Evolutionary conservation across 1,140 invertebrate genomes (phyloP), one percentile per base, ranked within the genome.

Genomic region (Trichomalopsis sarcophagae): DNA sequence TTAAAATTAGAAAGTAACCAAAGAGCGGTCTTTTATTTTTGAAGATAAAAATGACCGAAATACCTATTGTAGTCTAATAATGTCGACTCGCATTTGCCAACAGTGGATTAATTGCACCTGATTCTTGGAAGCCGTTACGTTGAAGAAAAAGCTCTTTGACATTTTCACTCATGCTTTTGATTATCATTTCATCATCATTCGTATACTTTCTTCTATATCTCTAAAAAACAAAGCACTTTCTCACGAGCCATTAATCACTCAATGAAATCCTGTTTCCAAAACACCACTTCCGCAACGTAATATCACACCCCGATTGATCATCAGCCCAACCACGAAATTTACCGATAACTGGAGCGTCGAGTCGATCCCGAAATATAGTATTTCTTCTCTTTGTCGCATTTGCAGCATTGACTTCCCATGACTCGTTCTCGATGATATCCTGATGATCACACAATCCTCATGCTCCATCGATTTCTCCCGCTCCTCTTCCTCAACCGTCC

Each of bases 401-500:
- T 88, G 86, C 89, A 90, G 82, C 89, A 90, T 85, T 94, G 92
- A 89, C 92, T 94, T 75, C 94, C 94, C 94, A 94, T 94, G 79
- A 81, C 78, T 73, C 69, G 82, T 86, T 2, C n/a, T 86, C 75
- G 21, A 40, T 68, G 66, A 66, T 55, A 23, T 47, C 17, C 5
- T 55, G 33, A 91, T 92, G 47, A 91, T 92, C 80, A 89, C 91
- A 81, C 21, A 10, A n/a, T 13, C n/a, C 27, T 69, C 30, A 68
- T 14, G 50, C 81, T 85, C 79, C 84, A 85, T 85, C 62, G 79
- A 81, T 71, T n/a, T 66, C 66, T 36, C 36, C n/a, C 40, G 21
- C 23, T 23, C 47, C 7, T 68, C 13, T 14, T 9, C 62, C 9
- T 27, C 7, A n/a, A 21, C n/a, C 2, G 36, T n/a, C 62, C 78